Percentiles rank a stretch among this genome's conserved stretches.
These are phyloP conservation scores for Drosophila mayri DNA, from an alignment of 1,140 invertebrate species.

Conservation along the genomic window DNA sequence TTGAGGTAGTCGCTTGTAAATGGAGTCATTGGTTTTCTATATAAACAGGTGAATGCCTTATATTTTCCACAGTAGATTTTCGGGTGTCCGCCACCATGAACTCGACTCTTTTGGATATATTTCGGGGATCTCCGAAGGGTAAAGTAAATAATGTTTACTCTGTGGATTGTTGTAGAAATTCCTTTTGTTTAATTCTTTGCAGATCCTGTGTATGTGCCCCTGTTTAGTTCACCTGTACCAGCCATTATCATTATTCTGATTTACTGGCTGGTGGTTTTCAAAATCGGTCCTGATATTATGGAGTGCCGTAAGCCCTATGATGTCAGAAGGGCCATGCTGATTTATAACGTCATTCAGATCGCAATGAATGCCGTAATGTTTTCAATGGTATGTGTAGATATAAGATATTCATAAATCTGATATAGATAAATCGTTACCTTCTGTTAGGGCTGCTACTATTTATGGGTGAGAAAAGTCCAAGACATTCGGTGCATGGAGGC, in stretches of 20 bases:
- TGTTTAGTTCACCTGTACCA: slow-evolving; percentile 91
- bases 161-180: fast-evolving
- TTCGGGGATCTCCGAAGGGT: slow-evolving; percentile 28
- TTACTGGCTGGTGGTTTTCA: slow-evolving; percentile 89
- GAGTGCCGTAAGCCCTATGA: slow-evolving; percentile 91
- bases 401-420: too few relatives aligned
- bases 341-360: slow-evolving; percentile 92
- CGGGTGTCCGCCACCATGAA: slow-evolving; percentile 9
- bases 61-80: slow-evolving; percentile 1
- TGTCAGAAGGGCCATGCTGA: slow-evolving; percentile 89
- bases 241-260: slow-evolving; percentile 89
- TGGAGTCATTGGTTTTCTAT: background rate
- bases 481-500: slow-evolving; percentile 13
- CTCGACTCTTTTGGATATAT: background rate
- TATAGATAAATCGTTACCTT: too few relatives aligned
- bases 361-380: slow-evolving; percentile 39
- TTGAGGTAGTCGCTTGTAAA: background rate
- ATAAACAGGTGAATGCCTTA: background rate
- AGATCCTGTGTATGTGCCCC: slow-evolving; percentile 78
- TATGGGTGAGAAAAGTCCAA: background rate
- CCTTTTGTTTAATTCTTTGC: background rate
- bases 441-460: background rate
- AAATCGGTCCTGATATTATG: slow-evolving; percentile 92
- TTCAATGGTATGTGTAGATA: background rate
- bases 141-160: background rate